Percentiles rank a stretch among this genome's conserved stretches.
Evolutionary conservation across 2,113 vertebrate genomes (phyloP).

Genomic region (Alligator sinensis): DNA sequence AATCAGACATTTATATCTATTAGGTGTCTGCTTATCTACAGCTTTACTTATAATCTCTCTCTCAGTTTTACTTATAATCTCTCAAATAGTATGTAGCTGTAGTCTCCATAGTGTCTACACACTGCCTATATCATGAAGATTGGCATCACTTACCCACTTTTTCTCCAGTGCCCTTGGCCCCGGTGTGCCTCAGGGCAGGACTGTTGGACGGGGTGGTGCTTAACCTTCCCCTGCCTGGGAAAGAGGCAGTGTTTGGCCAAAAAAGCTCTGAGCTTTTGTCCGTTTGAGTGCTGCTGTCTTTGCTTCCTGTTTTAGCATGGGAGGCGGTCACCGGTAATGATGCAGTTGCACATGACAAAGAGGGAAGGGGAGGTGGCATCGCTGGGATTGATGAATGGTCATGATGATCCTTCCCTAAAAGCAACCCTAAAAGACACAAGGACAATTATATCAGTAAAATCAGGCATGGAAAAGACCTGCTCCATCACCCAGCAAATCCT

Average conservation of each 20-base stretch:
- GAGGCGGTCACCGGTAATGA: constrained; percentile 34
- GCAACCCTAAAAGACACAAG: constrained; percentile 62
- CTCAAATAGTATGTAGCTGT: neutral
- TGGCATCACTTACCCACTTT: constrained; percentile 73
- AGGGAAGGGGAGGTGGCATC: constrained; percentile 54
- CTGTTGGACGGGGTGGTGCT: constrained; percentile 72
- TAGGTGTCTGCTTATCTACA: too few relatives aligned
- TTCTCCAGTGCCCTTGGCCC: constrained; percentile 44
- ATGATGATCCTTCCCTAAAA: constrained; percentile 78
- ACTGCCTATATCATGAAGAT: neutral
- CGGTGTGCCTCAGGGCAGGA: constrained; percentile 66
- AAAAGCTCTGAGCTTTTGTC: constrained; percentile 81
- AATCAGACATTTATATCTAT: neutral
- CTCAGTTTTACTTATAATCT: too few relatives aligned
- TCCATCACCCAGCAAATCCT: neutral
- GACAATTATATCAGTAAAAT: neutral
- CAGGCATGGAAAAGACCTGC: neutral
- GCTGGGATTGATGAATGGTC: constrained; percentile 50
- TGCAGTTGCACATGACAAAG: constrained; percentile 37
- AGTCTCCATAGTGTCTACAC: neutral
- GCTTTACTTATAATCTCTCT: too few relatives aligned
- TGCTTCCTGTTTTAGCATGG: constrained; percentile 84
- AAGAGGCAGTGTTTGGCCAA: constrained; percentile 75
- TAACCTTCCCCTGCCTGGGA: constrained; percentile 76
- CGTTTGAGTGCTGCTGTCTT: constrained; percentile 87